Evolutionary conservation across 2,113 vertebrate genomes (phyloP).

Genomic region (Oreochromis aureus): DNA sequence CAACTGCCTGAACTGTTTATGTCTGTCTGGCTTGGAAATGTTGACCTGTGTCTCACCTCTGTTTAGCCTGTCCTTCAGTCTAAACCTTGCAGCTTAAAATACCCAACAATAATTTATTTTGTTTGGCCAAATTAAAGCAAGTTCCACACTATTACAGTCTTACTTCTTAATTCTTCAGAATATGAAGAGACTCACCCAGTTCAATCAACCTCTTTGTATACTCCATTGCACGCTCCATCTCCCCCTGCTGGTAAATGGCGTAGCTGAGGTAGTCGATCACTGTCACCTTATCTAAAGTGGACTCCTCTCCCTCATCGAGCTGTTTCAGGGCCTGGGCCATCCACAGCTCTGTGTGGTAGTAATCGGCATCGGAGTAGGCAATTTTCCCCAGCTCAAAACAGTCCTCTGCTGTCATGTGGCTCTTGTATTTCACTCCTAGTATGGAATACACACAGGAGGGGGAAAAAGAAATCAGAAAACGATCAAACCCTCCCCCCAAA

Average conservation of each 20-base stretch:
- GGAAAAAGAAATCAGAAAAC: not conserved
- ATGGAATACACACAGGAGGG: not conserved
- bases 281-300: constrained; percentile 81
- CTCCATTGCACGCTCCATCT: constrained; percentile 69
- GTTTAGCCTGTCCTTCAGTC: not conserved
- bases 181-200: constrained; percentile 76
- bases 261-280: constrained; percentile 80
- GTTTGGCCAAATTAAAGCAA: not conserved
- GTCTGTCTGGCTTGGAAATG: not conserved
- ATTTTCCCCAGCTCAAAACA: constrained; percentile 96
- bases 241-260: constrained; percentile 75
- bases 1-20: not conserved
- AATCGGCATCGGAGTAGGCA: constrained; percentile 90
- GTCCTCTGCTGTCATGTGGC: constrained; percentile 87
- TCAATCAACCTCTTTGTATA: constrained; percentile 88
- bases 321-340: constrained; percentile 92
- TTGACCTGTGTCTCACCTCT: not conserved
- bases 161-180: not conserved
- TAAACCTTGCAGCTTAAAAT: not conserved
- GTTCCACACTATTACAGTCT: not conserved
- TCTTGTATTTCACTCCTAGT: constrained; percentile 88
- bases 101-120: not conserved
- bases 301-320: constrained; percentile 86
- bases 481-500: not conserved
- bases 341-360: constrained; percentile 97